Base-by-base conservation (phyloP, 2,888 invertebrate species). In the Andricus curvator region DNA sequence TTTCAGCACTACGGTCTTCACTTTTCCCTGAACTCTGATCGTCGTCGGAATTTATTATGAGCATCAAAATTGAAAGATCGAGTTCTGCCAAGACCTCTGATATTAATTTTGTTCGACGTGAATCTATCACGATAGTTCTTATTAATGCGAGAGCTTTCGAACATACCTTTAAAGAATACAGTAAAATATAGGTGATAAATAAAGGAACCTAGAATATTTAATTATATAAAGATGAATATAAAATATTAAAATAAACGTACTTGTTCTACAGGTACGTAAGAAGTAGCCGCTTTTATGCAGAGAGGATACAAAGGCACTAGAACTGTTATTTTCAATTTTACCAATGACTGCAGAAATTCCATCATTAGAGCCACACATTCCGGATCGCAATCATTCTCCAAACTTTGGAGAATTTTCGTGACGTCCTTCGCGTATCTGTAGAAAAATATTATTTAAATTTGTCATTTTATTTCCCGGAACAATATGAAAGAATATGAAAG, bases 331-430 rank as follows among this genome's bases (percentile, higher is more conserved):
- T 93, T 92, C n/a, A 93, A 85, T 83, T 93, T 92, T 22, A 94
- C 91, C 22, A 94, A 84, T 0, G 93, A 93, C 62, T 92, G 88
- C 29, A 95, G 88, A 87, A 94, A 94, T 86, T 94, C 93, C 85
- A 94, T 93, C 20, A 94, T 85, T 2, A 94, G 87, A 15, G 92
- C 90, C 67, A 93, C 91, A 81, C 94, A 94, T 86, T 94, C 94
- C 5, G 93, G 91, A 84, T 93, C 91, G 0, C 90, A 90, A 66
- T 89, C 84, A 11, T 85, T 86, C 78, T 89, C 90, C 41, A 92
- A 85, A 84, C 92, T 92, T 20, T 89, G 84, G 41, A 94, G 84
- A 81, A 94, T 89, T 60, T 88, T 87, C 77, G 91, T 88, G 1
- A 94, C 89, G 83, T 94, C 92, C 60, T 85, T 86, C 1, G 87